Conservation (phyloP, 2,888 invertebrate genomes). For the Anorthoa munda region DNA sequence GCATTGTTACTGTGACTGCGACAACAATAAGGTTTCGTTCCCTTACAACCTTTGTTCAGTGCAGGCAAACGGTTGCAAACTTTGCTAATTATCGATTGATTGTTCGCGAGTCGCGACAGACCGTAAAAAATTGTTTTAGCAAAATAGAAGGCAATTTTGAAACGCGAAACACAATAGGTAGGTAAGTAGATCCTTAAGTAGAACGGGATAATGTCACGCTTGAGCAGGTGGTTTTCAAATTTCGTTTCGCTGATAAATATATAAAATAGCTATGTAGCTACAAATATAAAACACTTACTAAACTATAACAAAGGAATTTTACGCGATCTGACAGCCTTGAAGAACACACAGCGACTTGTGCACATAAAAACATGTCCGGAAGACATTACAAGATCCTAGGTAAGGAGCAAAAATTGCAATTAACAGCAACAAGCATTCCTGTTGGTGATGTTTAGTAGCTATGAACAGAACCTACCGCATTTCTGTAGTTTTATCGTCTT, state of each 20-base stretch:
- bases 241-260: slow-evolving; percentile 25
- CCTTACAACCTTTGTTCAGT: slow-evolving; percentile 57
- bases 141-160: slow-evolving; percentile 35
- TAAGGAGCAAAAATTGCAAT: slow-evolving; percentile 41
- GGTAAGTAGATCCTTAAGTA: slow-evolving; percentile 27
- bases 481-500: not conserved
- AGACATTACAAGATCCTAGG: slow-evolving; percentile 26
- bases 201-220: slow-evolving; percentile 17
- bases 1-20: slow-evolving; percentile 71
- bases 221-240: slow-evolving; percentile 13
- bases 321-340: not conserved
- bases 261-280: slow-evolving; percentile 4
- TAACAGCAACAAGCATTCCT: slow-evolving; percentile 32
- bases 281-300: slow-evolving; percentile 4
- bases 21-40: slow-evolving; percentile 76
- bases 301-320: slow-evolving; percentile 26
- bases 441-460: slow-evolving; percentile 15
- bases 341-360: not conserved
- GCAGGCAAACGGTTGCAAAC: slow-evolving; percentile 53
- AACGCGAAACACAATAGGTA: slow-evolving; percentile 34
- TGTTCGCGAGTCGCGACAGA: slow-evolving; percentile 39
- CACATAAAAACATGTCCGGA: slow-evolving; percentile 21
- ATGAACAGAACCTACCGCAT: slow-evolving; percentile 38
- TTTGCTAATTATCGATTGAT: slow-evolving; percentile 52
- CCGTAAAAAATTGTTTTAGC: slow-evolving; percentile 35